Conservation (phyloP, 2,797 vertebrate genomes). For the Choloepus didactylus region DNA sequence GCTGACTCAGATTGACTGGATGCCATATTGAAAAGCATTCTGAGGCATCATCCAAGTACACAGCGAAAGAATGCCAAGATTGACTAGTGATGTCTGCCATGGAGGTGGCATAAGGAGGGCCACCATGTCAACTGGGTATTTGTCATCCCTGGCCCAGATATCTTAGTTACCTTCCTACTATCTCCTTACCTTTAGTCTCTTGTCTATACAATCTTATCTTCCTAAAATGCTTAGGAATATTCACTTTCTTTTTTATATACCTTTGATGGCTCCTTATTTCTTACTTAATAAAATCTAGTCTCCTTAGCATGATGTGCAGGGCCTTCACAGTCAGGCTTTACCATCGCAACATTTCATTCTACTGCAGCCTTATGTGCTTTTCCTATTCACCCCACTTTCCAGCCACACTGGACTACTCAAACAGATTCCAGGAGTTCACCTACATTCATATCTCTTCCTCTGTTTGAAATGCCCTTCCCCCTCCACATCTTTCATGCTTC, state of each 20-base stretch:
- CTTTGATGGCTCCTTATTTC: slow-evolving; percentile 1
- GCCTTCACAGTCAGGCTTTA: background rate
- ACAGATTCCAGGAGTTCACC: background rate
- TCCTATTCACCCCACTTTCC: background rate
- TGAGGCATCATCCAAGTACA: background rate
- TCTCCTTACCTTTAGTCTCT: background rate
- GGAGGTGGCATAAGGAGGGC: background rate
- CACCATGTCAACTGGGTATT: background rate
- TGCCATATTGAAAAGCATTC: background rate
- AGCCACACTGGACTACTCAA: background rate
- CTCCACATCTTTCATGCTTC: background rate
- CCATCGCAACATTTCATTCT: background rate
- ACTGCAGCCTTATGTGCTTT: background rate
- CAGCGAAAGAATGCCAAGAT: background rate
- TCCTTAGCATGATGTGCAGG: background rate
- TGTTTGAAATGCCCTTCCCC: background rate
- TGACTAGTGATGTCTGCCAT: background rate
- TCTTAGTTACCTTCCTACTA: background rate
- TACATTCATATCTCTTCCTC: background rate
- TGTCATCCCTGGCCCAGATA: background rate
- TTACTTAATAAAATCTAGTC: background rate
- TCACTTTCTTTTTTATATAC: background rate
- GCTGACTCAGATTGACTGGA: background rate
- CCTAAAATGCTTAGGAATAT: background rate
- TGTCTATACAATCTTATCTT: background rate